phyloP scores from a whole-genome alignment of 2,888 invertebrate genomes.

The Nematopogon swammerdamellus region DNA sequence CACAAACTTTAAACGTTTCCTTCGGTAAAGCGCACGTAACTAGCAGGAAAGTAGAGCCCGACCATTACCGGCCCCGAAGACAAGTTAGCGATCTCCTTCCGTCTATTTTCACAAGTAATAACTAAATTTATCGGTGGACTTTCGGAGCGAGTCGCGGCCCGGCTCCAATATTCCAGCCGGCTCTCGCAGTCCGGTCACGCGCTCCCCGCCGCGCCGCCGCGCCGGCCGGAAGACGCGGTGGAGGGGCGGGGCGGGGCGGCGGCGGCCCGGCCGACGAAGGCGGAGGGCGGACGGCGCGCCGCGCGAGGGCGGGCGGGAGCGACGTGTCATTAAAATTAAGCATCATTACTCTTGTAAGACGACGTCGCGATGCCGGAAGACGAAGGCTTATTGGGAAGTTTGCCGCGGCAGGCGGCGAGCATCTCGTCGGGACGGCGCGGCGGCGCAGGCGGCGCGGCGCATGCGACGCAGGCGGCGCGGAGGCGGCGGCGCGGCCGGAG shows the following conservation, averaged over 20 bases:
- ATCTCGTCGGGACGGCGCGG: too few species aligned
- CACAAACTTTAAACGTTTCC: not conserved
- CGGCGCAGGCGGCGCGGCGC: too few species aligned
- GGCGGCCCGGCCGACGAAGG: conserved; percentile 14
- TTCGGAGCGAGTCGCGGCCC: conserved; percentile 36
- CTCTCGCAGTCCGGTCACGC: conserved; percentile 39
- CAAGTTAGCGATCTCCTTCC: conserved; percentile 56
- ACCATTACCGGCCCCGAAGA: conserved; percentile 27
- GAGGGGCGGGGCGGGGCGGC: conserved; percentile 15
- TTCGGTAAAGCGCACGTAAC: too few species aligned
- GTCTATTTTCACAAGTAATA: conserved; percentile 58
- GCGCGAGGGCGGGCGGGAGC: conserved; percentile 20
- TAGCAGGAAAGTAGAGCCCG: not conserved
- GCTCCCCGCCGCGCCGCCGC: too few species aligned
- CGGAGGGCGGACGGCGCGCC: conserved; percentile 18
- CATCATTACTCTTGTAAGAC: conserved; percentile 54
- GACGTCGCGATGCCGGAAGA: conserved; percentile 34
- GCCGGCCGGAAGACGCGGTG: conserved; percentile 10
- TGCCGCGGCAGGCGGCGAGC: conserved; percentile 25
- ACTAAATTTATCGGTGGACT: conserved; percentile 56
- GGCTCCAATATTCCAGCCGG: conserved; percentile 40
- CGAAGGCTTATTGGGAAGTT: conserved; percentile 44
- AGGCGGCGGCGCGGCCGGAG: too few species aligned
- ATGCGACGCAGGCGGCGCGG: too few species aligned
- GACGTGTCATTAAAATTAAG: conserved; percentile 56